Evolutionary conservation across 2,113 vertebrate genomes (phyloP), one percentile per base, ranked within the genome.

Genomic region (Bos javanicus): DNA sequence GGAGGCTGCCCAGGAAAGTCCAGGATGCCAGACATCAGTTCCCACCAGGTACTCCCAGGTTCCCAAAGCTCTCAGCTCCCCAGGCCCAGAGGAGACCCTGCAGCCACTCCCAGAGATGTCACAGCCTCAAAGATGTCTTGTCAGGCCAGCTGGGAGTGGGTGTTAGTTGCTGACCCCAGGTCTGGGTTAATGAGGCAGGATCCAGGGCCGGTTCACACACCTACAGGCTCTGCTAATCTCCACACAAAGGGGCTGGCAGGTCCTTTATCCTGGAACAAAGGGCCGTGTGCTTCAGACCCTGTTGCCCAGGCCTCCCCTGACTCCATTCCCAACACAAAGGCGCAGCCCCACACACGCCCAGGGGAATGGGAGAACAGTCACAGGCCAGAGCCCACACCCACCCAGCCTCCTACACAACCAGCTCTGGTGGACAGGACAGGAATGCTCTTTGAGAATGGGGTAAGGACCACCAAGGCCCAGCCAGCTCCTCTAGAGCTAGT

Each of bases 221-320:
- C 99, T 98, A 99, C 98, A 54, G 80, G 96, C 60, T 98, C 97
- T 96, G 98, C 98, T 99, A 99, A 99, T 99, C 98, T 98, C 19
- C n/a, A 98, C 98, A 99, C 98, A 99, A 99, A 99, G 98, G 95
- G 97, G 97, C 98, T 46, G 54, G 97, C 98, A 95, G 95, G 94
- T 98, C 98, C 98, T 99, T 99, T 99, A 98, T 99, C 96, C 96
- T 43, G 67, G 92, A 98, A 99, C 98, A 99, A 99, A 99, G 98
- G 97, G 94, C 98, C 88, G 97, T 98, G 98, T 98, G 98, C 98
- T 98, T 98, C 98, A 98, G 98, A 98, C 98, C 56, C 98, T 92
- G 97, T 98, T 88, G 98, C 98, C 98, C 98, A 97, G 98, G 98
- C 98, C 98, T 98, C 98, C 97, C 98, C 98, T 98, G 98, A 99